These are phyloP conservation scores for Heteromurus nitidus DNA, from an alignment of 2,888 invertebrate genomes.

Conservation along the genomic window DNA sequence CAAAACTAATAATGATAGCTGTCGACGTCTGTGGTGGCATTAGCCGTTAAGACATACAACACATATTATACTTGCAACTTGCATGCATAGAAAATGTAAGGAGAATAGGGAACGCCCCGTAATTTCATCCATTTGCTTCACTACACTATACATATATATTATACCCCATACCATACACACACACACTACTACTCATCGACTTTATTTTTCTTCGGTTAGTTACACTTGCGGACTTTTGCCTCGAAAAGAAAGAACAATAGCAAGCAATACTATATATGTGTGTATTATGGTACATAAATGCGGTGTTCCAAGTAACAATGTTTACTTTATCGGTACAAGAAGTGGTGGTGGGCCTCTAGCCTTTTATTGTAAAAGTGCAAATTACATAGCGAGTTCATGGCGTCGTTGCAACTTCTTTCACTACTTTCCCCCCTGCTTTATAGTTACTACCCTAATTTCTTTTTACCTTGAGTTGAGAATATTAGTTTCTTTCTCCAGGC, in stretches of 20 bases:
- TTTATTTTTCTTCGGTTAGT: neutral
- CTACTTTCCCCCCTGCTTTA: neutral
- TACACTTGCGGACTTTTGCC: neutral
- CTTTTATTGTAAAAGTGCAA: conserved; percentile 45
- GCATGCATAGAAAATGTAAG: conserved; percentile 28
- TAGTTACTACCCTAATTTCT: neutral
- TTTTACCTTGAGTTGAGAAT: too few species aligned
- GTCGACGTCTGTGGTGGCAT: conserved; percentile 9
- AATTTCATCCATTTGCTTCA: conserved; percentile 3
- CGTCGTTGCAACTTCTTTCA: too few species aligned
- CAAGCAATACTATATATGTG: too few species aligned
- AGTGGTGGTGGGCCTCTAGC: neutral
- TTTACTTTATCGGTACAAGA: neutral
- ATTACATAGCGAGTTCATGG: conserved; percentile 31
- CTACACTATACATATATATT: neutral
- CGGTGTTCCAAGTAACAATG: neutral
- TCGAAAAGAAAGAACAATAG: neutral
- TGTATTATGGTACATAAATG: too few species aligned
- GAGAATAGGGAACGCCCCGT: conserved; percentile 35
- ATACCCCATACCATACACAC: neutral
- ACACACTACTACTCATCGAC: neutral
- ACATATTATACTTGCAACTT: neutral
- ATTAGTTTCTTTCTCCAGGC: too few species aligned
- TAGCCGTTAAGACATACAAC: conserved; percentile 20
- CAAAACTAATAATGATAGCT: conserved; percentile 42